These are phyloP conservation scores for Sebastes elongatus DNA, from an alignment of 2,797 vertebrate genomes.

Conservation along the genomic window DNA sequence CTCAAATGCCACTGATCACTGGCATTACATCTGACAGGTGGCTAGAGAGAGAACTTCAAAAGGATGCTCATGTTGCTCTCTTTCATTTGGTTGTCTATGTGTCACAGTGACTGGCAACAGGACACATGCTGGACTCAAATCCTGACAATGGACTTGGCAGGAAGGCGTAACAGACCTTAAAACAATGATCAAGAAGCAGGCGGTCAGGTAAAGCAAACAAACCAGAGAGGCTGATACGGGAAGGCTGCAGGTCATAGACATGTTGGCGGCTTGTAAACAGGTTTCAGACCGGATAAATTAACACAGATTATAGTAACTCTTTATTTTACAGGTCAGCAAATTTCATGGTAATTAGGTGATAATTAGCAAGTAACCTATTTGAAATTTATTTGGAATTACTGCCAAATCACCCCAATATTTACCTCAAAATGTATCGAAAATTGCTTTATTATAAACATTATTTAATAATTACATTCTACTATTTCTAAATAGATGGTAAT, in stretches of 20 bases:
- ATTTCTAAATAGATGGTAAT: too few relatives aligned
- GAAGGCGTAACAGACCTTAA: neutral
- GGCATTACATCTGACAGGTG: neutral
- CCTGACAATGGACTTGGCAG: slow-evolving; percentile 6
- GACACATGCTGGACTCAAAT: slow-evolving; percentile 15
- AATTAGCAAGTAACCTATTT: too few relatives aligned
- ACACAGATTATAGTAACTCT: neutral
- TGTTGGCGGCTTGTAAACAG: neutral
- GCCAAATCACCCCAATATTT: too few relatives aligned
- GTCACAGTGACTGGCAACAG: slow-evolving; percentile 12
- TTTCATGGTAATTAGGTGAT: too few relatives aligned
- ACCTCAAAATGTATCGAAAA: too few relatives aligned
- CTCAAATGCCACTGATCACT: neutral
- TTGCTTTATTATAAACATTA: too few relatives aligned
- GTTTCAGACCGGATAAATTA: neutral
- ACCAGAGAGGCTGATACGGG: neutral
- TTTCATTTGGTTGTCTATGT: slow-evolving; percentile 20
- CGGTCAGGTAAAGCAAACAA: neutral
- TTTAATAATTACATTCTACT: too few relatives aligned
- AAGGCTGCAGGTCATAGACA: neutral
- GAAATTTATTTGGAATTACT: too few relatives aligned
- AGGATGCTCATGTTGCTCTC: neutral
- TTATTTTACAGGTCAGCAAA: too few relatives aligned
- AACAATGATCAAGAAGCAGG: slow-evolving; percentile 14
- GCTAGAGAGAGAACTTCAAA: neutral